Base-by-base conservation (phyloP, 2,113 vertebrate species). In the Hyla sarda region DNA sequence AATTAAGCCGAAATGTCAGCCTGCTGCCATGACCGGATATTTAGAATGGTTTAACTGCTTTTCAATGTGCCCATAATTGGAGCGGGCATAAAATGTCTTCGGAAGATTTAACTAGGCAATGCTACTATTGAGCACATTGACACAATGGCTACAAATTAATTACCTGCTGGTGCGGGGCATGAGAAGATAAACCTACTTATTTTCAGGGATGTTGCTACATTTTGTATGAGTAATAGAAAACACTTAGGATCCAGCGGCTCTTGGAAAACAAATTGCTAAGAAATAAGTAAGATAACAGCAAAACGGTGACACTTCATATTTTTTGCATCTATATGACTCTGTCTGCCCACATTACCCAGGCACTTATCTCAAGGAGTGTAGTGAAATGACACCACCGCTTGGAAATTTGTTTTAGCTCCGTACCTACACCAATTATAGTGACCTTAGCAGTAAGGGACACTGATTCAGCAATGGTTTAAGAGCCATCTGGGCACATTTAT, bases 381-480 rank as follows among this genome's bases (percentile, higher is more conserved):
- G 75, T 19, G 45, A 71, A 79, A 85, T 85, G 75, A 71, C 84
- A 85, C 74, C 23, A 32, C 60, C 79, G 84, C 62, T 85, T 65
- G 9, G 62, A 71, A 71, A 85, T 75, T 85, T 79, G 75, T 85
- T 69, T 79, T 86, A 87, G 78, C 77, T 58, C 69, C 81, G 28
- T 28, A 81, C 77, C 74, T 81, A 62, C 79, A 41, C 52, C 69
- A 87, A 87, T 87, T 87, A 82, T 58, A 74, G 78, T 87, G 85
- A 87, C 85, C 85, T 87, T 87, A 82, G 85, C 85, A 87, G 34
- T 74, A 74, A 87, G 77, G 78, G 85, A 87, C 77, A 73, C 52
- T 74, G 77, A 82, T 82, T 87, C 74, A 87, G 84, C 77, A 74
- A 86, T 73, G 77, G 84, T 86, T 86, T 86, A 86, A 80, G 78